These are phyloP conservation scores for Albula glossodonta DNA, from an alignment of 2,113 vertebrate genomes.

Conservation along the genomic window DNA sequence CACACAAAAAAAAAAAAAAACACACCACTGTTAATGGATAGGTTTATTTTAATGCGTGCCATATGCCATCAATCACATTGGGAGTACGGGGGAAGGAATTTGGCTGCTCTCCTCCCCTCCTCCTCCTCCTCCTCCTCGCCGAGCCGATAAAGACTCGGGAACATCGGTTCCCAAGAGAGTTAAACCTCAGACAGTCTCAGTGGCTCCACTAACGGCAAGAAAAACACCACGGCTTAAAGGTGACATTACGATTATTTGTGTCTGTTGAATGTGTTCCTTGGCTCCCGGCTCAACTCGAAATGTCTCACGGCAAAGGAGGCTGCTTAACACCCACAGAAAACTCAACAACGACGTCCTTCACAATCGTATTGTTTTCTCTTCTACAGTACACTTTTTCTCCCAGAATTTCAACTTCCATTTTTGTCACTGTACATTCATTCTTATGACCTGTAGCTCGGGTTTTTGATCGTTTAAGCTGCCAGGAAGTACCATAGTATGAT, in stretches of 20 bases:
- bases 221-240: conserved; percentile 99
- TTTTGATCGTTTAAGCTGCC: neutral
- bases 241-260: conserved; percentile 99
- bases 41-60: conserved; percentile 95
- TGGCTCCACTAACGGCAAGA: conserved; percentile 98
- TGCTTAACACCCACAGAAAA: conserved; percentile 77
- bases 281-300: conserved; percentile 86
- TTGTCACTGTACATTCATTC: neutral
- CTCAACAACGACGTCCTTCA: neutral
- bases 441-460: neutral
- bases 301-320: conserved; percentile 88
- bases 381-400: neutral
- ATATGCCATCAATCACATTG: conserved; percentile 93
- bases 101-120: conserved; percentile 66
- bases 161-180: conserved; percentile 86
- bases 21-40: conserved; percentile 91
- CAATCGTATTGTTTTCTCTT: neutral
- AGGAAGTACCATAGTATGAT: neutral
- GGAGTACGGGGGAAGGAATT: conserved; percentile 84
- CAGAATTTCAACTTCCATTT: neutral
- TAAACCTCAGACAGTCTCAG: conserved; percentile 96
- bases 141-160: conserved; percentile 84
- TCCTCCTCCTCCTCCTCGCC: conserved; percentile 68
- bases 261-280: conserved; percentile 99
- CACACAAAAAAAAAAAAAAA: conserved; percentile 69